phyloP scores from a whole-genome alignment of 2,888 invertebrate genomes.

The Nineta flava region DNA sequence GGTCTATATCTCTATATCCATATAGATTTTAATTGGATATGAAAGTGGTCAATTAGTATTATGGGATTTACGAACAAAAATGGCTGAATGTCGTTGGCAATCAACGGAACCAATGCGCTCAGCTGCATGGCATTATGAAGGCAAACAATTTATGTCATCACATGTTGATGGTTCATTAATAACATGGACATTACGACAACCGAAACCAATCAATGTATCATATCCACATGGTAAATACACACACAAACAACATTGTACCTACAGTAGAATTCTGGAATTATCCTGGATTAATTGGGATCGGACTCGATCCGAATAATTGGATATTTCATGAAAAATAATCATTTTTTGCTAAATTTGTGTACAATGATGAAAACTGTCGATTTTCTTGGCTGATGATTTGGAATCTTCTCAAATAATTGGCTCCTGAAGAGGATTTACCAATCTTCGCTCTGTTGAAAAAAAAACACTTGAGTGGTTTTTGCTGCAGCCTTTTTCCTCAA shows the following conservation, averaged over 20 bases:
- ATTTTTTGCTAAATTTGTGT: no score
- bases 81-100: conserved; percentile 72
- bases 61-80: conserved; percentile 85
- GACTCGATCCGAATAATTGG: no score
- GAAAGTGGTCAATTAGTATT: conserved; percentile 87
- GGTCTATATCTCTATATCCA: conserved; percentile 11
- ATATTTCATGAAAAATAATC: no score
- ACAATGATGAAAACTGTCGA: neutral
- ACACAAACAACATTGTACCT: no score
- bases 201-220: conserved; percentile 63
- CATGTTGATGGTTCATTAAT: conserved; percentile 92
- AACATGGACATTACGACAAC: conserved; percentile 73
- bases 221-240: conserved; percentile 75
- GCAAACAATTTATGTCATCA: conserved; percentile 91
- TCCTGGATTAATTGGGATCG: no score
- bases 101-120: conserved; percentile 66
- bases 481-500: no score
- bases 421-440: no score
- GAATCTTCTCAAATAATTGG: no score
- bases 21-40: conserved; percentile 87
- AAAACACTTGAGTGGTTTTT: no score
- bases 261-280: no score
- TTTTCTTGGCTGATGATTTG: neutral
- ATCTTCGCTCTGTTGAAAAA: no score
- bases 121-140: conserved; percentile 94